Evolutionary conservation across 2,797 vertebrate genomes (phyloP).

Genomic region (Cossypha dichroa): DNA sequence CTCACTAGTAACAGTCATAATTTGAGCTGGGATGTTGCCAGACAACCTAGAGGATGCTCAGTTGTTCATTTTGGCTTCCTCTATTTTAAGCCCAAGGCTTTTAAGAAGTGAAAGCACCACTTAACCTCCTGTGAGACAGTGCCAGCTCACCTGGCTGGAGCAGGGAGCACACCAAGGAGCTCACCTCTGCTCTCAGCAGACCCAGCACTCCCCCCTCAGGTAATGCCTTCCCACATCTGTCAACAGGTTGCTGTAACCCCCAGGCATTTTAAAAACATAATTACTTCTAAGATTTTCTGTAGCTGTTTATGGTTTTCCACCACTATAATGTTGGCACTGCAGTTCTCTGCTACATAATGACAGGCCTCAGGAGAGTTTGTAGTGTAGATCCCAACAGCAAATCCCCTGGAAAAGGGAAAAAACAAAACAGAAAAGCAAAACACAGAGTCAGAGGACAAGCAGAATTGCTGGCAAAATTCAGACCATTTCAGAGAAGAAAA

Average conservation of each 20-base stretch:
- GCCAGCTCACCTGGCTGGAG: background rate
- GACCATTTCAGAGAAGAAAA: background rate
- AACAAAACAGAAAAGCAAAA: background rate
- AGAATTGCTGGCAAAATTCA: background rate
- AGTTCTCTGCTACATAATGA: conserved; percentile 86
- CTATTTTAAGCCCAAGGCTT: background rate
- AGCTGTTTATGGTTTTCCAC: conserved; percentile 94
- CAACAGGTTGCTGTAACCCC: background rate
- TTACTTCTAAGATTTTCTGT: conserved; percentile 93
- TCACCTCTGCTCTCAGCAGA: background rate
- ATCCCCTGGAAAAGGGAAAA: conserved; percentile 76
- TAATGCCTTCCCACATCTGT: background rate
- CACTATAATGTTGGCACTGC: conserved; percentile 86
- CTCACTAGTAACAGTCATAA: background rate
- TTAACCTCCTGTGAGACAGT: background rate
- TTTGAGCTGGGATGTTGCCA: background rate
- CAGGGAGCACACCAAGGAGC: background rate
- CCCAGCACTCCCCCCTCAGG: background rate
- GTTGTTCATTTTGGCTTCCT: background rate
- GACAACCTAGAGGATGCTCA: background rate
- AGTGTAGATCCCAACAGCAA: conserved; percentile 93
- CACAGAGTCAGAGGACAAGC: background rate
- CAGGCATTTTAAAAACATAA: background rate
- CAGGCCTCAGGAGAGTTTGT: conserved; percentile 93
- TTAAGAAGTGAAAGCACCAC: background rate